Percentiles rank a stretch among this genome's conserved stretches.
Conservation (phyloP, 1,140 invertebrate genomes). For the Drosophila arawakana region DNA sequence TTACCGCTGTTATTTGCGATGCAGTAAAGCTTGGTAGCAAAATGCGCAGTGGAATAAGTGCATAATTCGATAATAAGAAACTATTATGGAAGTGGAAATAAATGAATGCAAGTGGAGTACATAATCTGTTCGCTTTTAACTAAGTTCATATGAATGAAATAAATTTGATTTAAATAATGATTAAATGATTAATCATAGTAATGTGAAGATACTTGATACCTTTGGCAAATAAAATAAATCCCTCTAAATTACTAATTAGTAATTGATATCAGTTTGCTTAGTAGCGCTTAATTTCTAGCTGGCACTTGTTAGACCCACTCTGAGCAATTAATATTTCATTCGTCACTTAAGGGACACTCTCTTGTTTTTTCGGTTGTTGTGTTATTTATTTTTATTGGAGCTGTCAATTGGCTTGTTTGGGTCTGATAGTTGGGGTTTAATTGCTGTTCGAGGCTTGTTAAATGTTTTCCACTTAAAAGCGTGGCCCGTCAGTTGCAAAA, state of each 20-base stretch:
- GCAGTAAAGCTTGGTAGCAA: slow-evolving; percentile 12
- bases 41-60: slow-evolving; percentile 24
- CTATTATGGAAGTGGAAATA: not conserved
- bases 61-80: not conserved
- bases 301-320: too few relatives aligned
- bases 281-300: too few relatives aligned
- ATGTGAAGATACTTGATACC: too few relatives aligned
- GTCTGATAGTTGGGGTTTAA: slow-evolving; percentile 47
- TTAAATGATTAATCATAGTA: too few relatives aligned
- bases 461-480: slow-evolving; percentile 62
- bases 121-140: too few relatives aligned
- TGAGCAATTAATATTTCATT: too few relatives aligned
- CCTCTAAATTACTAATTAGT: too few relatives aligned
- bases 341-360: not conserved
- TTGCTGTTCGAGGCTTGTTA: slow-evolving; percentile 52
- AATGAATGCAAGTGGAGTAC: not conserved
- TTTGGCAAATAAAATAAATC: too few relatives aligned
- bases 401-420: slow-evolving; percentile 21
- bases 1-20: not conserved
- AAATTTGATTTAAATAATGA: too few relatives aligned
- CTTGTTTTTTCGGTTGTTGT: not conserved
- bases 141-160: too few relatives aligned
- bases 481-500: slow-evolving; percentile 56
- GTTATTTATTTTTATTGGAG: slow-evolving; percentile 15
- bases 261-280: too few relatives aligned